Evolutionary conservation across 2,888 invertebrate genomes (phyloP).

Genomic region (Anoplius nigerrimus): DNA sequence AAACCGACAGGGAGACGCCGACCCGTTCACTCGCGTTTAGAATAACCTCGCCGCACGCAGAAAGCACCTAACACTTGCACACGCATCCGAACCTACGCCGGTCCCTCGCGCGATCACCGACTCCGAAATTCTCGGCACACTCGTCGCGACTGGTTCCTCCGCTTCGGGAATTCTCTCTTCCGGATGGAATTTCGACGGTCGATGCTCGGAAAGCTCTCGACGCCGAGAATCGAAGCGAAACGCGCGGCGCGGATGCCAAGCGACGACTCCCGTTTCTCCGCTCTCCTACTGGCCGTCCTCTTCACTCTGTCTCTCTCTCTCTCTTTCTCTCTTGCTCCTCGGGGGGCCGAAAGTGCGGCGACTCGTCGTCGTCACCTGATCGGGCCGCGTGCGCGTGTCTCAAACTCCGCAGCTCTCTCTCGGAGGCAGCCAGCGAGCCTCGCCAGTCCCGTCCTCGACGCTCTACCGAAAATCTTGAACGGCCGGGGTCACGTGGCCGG

Average conservation of each 20-base stretch:
- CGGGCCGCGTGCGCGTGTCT: slow-evolving; percentile 32
- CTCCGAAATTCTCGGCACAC: too few species aligned
- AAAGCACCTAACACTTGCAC: neutral
- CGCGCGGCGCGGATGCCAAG: slow-evolving; percentile 37
- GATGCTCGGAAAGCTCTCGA: too few species aligned
- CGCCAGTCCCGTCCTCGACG: neutral
- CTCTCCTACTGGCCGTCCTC: too few species aligned
- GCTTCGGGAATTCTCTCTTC: too few species aligned
- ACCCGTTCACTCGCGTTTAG: neutral
- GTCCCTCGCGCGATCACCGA: neutral
- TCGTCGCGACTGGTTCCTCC: too few species aligned
- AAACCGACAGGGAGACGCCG: neutral
- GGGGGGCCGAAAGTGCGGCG: slow-evolving; percentile 35
- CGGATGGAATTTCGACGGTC: too few species aligned
- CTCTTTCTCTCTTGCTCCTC: slow-evolving; percentile 21
- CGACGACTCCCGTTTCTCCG: slow-evolving; percentile 43
- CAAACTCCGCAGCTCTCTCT: slow-evolving; percentile 7
- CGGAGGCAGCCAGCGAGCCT: neutral
- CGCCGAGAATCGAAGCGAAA: slow-evolving; percentile 13
- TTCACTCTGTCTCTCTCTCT: too few species aligned
- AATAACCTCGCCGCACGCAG: too few species aligned
- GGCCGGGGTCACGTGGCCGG: too few species aligned
- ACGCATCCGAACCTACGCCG: neutral
- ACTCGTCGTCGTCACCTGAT: slow-evolving; percentile 47
- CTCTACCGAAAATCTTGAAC: too few species aligned